phyloP scores from a whole-genome alignment of 2,888 invertebrate species.

The Drosophila koepferae region DNA sequence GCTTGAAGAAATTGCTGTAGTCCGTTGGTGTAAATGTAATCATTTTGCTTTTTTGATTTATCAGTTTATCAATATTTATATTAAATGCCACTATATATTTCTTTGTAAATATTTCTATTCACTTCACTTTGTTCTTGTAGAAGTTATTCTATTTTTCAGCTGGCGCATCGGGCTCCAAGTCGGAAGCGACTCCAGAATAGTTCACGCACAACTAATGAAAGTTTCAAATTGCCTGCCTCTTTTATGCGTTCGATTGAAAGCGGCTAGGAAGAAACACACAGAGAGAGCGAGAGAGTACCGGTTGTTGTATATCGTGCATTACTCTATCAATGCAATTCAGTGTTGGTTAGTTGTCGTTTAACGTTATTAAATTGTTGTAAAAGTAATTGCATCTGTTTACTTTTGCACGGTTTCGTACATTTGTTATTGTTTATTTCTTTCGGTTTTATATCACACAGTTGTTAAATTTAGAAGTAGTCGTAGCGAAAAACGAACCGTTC shows the following conservation, averaged over 20 bases:
- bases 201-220: slow-evolving; percentile 64
- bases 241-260: slow-evolving; percentile 47
- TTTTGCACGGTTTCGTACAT: slow-evolving; percentile 38
- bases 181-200: slow-evolving; percentile 33
- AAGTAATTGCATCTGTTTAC: slow-evolving; percentile 47
- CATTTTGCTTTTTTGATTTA: slow-evolving; percentile 57
- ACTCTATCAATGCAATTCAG: slow-evolving; percentile 9
- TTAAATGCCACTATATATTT: background rate
- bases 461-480: background rate
- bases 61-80: slow-evolving; percentile 13
- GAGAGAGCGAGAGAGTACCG: slow-evolving; percentile 26
- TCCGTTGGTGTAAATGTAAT: slow-evolving; percentile 75
- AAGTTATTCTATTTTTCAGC: background rate
- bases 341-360: slow-evolving; percentile 32
- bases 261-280: background rate
- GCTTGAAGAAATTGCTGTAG: slow-evolving; percentile 77
- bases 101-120: background rate
- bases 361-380: slow-evolving; percentile 27
- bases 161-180: background rate
- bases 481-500: slow-evolving; percentile 44
- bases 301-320: slow-evolving; percentile 47
- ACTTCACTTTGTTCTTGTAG: slow-evolving; percentile 7
- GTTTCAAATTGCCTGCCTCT: slow-evolving; percentile 41
- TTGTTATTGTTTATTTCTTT: slow-evolving; percentile 48
- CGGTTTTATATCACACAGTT: slow-evolving; percentile 18